phyloP scores from a whole-genome alignment of 1,140 invertebrate species.

The Saxidomus purpurata region DNA sequence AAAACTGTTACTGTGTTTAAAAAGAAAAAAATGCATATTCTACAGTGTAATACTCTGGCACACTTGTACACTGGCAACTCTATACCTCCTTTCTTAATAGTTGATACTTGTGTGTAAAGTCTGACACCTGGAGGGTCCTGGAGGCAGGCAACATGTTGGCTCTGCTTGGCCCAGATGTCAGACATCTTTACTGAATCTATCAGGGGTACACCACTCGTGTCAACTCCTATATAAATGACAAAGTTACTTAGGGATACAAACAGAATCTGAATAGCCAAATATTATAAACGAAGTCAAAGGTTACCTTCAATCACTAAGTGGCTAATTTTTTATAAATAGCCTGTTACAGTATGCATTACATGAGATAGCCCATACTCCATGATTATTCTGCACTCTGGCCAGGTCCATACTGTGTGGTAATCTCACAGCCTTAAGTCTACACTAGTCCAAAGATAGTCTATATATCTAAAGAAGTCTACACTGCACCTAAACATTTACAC shows the following conservation, averaged over 20 bases:
- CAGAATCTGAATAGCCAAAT: conserved; percentile 53
- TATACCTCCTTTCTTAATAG: conserved; percentile 56
- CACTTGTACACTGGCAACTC: conserved; percentile 14
- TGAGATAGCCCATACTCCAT: neutral
- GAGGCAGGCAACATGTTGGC: conserved; percentile 64
- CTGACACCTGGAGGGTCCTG: conserved; percentile 62
- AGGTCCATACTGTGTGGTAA: conserved; percentile 6
- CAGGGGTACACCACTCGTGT: conserved; percentile 65
- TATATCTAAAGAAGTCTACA: conserved; percentile 6
- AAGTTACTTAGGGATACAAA: conserved; percentile 35
- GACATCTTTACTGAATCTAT: conserved; percentile 68
- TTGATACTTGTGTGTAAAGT: conserved; percentile 63
- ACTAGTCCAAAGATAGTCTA: conserved; percentile 2
- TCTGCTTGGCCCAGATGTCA: conserved; percentile 56
- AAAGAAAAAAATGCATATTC: neutral
- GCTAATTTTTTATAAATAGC: neutral
- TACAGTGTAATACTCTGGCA: conserved; percentile 16
- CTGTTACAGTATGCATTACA: too few species aligned
- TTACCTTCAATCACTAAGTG: neutral
- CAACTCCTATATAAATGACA: neutral
- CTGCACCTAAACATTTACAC: too few species aligned
- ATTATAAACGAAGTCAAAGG: conserved; percentile 8
- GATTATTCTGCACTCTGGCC: neutral
- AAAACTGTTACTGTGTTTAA: conserved; percentile 12
- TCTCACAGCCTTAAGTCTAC: conserved; percentile 18